Conservation (phyloP, 2,888 invertebrate species). For the Carabus problematicus region DNA sequence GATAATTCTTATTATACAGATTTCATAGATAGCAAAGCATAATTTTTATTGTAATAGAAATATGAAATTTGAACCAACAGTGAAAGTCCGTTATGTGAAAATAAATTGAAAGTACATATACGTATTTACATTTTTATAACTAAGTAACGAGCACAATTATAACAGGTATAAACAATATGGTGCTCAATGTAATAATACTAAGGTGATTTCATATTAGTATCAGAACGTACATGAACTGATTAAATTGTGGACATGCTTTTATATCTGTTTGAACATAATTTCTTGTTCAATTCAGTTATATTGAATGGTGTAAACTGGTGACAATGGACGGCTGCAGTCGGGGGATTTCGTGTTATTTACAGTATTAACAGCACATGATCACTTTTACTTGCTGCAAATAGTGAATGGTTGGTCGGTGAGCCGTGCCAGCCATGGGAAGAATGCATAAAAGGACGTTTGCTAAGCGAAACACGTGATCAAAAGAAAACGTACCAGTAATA, state of each 20-base stretch:
- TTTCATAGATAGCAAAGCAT: neutral
- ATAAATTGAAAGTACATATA: neutral
- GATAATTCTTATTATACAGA: neutral
- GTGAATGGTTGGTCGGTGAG: slow-evolving; percentile 27
- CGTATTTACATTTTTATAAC: neutral
- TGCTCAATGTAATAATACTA: neutral
- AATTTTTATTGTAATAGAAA: neutral
- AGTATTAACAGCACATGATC: neutral
- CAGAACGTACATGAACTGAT: too few species aligned
- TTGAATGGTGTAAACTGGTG: slow-evolving; percentile 22
- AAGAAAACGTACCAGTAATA: neutral
- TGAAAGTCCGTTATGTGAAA: neutral
- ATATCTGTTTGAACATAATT: too few species aligned
- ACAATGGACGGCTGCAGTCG: neutral
- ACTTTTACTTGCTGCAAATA: slow-evolving; percentile 26
- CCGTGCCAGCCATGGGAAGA: slow-evolving; percentile 7
- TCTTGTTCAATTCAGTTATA: too few species aligned
- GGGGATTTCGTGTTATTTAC: slow-evolving; percentile 10
- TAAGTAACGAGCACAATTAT: neutral
- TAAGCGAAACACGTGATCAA: neutral
- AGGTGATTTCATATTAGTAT: slow-evolving; percentile 17
- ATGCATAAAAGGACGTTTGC: slow-evolving; percentile 15
- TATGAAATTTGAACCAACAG: neutral
- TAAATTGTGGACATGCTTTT: too few species aligned
- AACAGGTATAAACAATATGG: neutral